Evolutionary conservation across 2,113 vertebrate species (phyloP), one percentile per base, ranked within the genome.

Genomic region (Salvator merianae): DNA sequence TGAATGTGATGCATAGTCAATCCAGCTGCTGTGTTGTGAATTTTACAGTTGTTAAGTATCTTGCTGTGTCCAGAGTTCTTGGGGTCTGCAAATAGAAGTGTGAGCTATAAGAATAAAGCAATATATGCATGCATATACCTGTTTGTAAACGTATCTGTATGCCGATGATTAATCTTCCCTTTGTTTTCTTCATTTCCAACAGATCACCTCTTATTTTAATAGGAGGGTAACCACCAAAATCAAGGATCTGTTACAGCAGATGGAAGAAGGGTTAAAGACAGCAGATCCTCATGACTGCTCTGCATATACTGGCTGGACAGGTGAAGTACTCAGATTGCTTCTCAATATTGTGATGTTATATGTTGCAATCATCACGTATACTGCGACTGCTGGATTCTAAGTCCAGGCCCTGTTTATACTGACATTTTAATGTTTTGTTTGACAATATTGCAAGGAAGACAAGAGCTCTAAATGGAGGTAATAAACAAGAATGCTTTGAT

Each of bases 191-290:
- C 18, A 59, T 86, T 26, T 86, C 1, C 32, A 85, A 2, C 91
- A 99, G 99, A 94, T 99, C 88, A 95, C 90, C 24, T 84, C 94
- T 75, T 91, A 30, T 1, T 98, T 99, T 86, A 89, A 95, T 87
- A 97, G 94, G 86, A 97, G 95, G 83, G 95, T 99, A 81, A 97
- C 98, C 88, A 94, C 92, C 87, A 99, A 99, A 96, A 99, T 99
- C 72, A 98, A 97, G 91, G 98, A 99, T 88, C 97, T 99, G 74
- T 94, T 99, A 5, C 97, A 97, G 79, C 99, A 99, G 88, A 99
- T 99, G 98, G 98, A 99, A 82, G 99, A 99, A 90, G 99, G 98
- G 20, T 93, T 99, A 82, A 99, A 98, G 94, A 99, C 98, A 0
- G 98, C 98, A 2, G 98, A 99, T 84, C 99, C 99, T 0, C 98